phyloP scores from a whole-genome alignment of 1,140 invertebrate species.

The Ostrea denselamellosa region DNA sequence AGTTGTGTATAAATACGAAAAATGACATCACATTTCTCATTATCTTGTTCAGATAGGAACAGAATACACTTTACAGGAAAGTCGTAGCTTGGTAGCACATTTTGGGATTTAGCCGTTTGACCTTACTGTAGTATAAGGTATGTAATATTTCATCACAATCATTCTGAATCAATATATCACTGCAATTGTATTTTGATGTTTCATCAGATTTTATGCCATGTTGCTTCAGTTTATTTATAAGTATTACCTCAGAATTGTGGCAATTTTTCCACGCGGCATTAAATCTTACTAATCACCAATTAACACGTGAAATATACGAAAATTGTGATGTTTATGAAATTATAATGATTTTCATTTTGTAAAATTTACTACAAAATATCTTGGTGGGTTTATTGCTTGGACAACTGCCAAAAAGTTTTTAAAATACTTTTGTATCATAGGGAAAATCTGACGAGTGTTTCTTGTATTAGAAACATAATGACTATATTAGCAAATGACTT shows the following conservation, averaged over 20 bases:
- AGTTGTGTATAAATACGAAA: background rate
- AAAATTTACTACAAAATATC: background rate
- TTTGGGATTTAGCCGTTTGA: conserved; percentile 1
- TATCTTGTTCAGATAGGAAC: background rate
- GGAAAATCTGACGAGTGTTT: background rate
- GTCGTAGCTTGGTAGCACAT: background rate
- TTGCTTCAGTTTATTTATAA: background rate
- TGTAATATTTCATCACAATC: background rate
- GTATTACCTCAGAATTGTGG: background rate
- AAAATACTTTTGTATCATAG: background rate
- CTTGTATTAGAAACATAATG: too few species aligned
- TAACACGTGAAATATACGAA: background rate
- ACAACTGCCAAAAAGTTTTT: background rate
- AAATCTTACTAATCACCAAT: background rate
- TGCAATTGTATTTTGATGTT: background rate
- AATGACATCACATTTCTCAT: background rate
- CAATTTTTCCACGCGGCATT: background rate
- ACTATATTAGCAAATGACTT: background rate
- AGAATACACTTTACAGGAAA: background rate
- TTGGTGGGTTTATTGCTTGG: background rate
- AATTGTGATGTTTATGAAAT: background rate
- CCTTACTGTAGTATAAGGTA: background rate
- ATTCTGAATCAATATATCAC: too few species aligned
- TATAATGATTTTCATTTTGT: background rate
- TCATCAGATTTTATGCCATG: background rate